These are phyloP conservation scores for Ophion ellenae DNA, from an alignment of 2,888 invertebrate species.

Conservation along the genomic window DNA sequence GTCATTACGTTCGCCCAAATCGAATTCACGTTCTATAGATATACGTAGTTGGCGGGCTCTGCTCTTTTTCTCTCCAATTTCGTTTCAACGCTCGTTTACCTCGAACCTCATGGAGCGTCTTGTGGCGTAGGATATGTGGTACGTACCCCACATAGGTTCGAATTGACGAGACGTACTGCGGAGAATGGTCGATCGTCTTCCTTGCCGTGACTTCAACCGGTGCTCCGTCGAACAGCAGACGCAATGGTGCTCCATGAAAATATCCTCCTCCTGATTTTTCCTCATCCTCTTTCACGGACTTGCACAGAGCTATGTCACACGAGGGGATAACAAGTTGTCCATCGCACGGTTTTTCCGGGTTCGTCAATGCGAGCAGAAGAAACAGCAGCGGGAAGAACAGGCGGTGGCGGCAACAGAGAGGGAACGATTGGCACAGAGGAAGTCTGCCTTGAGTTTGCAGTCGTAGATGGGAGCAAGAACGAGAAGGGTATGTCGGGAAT, in stretches of 20 bases:
- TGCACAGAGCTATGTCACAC: conserved; percentile 50
- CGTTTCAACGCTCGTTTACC: conserved; percentile 61
- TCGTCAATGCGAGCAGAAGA: conserved; percentile 36
- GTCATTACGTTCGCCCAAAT: conserved; percentile 38
- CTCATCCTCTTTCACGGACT: neutral
- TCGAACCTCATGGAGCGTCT: conserved; percentile 59
- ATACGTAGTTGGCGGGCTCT: neutral
- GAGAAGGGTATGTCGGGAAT: conserved; percentile 70
- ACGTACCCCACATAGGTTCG: conserved; percentile 21
- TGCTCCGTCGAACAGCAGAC: conserved; percentile 25
- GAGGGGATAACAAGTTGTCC: conserved; percentile 73
- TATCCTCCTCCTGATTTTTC: conserved; percentile 34
- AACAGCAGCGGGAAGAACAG: neutral
- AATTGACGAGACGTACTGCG: conserved; percentile 49
- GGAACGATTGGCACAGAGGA: conserved; percentile 1
- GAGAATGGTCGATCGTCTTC: conserved; percentile 57
- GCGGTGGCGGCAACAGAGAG: neutral
- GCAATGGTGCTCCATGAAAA: conserved; percentile 46
- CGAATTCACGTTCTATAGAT: conserved; percentile 34
- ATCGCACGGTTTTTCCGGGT: conserved; percentile 64
- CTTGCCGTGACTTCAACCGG: conserved; percentile 17
- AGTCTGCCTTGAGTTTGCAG: conserved; percentile 17
- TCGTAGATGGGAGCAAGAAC: conserved; percentile 13
- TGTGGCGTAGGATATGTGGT: conserved; percentile 1
- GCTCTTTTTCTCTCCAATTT: conserved; percentile 57